Percentiles rank a stretch among this genome's conserved stretches.
phyloP scores from a whole-genome alignment of 2,797 vertebrate genomes.

The Sternarchorhynchus goeldii region DNA sequence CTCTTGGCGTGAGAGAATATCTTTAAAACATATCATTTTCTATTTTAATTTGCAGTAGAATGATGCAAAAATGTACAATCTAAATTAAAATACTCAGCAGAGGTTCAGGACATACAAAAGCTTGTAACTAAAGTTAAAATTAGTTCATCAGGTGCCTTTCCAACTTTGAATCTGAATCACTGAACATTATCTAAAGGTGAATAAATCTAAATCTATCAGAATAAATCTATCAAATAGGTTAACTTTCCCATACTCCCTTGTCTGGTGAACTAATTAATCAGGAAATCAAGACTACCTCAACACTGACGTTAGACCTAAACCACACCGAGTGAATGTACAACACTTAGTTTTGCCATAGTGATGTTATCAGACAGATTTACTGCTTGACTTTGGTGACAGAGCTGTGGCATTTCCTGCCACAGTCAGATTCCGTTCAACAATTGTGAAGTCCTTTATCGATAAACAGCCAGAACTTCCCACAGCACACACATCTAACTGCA shows the following conservation, averaged over 20 bases:
- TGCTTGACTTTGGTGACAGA: slow-evolving; percentile 27
- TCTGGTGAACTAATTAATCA: slow-evolving; percentile 20
- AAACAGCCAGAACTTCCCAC: too few relatives aligned
- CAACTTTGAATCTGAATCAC: too few relatives aligned
- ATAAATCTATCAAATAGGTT: not conserved
- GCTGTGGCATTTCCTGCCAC: slow-evolving; percentile 13
- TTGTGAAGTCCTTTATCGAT: too few relatives aligned
- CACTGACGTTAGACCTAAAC: slow-evolving; percentile 23
- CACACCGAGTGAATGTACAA: slow-evolving; percentile 40
- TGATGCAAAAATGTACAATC: too few relatives aligned
- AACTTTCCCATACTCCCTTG: not conserved
- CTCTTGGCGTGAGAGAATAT: too few relatives aligned
- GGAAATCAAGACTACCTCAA: slow-evolving; percentile 20
- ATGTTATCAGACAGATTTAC: slow-evolving; percentile 36
- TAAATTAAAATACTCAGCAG: too few relatives aligned
- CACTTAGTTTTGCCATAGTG: slow-evolving; percentile 32
- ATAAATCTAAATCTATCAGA: not conserved
- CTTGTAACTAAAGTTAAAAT: too few relatives aligned
- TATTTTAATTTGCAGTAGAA: too few relatives aligned
- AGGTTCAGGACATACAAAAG: too few relatives aligned
- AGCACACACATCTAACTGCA: slow-evolving; percentile 1
- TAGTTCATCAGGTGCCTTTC: too few relatives aligned
- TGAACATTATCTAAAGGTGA: too few relatives aligned
- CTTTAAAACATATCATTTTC: too few relatives aligned
- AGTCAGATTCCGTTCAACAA: slow-evolving; percentile 20